These are phyloP conservation scores for Plusia festucae DNA, from an alignment of 2,888 invertebrate species.

Conservation along the genomic window DNA sequence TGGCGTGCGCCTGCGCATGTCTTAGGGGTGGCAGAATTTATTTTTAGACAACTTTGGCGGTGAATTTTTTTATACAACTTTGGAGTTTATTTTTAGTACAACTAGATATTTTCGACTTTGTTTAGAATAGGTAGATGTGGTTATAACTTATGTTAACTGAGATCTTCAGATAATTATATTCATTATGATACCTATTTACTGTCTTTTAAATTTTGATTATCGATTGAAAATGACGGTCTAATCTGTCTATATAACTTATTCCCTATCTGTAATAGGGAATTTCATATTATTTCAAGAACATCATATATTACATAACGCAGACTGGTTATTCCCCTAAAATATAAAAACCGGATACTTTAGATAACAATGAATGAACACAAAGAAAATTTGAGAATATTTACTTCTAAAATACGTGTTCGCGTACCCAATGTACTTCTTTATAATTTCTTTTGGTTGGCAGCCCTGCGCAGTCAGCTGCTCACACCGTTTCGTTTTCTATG, in stretches of 20 bases:
- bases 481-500: slow-evolving; percentile 52
- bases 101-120: no score
- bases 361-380: background rate
- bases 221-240: no score
- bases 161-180: no score
- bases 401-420: no score
- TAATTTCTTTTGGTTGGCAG: slow-evolving; percentile 41
- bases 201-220: no score
- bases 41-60: slow-evolving; percentile 6
- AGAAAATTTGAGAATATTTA: background rate
- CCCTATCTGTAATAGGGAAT: background rate
- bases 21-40: slow-evolving; percentile 57
- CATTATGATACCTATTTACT: no score
- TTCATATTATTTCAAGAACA: background rate
- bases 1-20: slow-evolving; percentile 69
- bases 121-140: no score
- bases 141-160: no score
- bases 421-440: background rate
- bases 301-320: background rate
- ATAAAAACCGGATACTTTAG: background rate
- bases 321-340: slow-evolving; percentile 4
- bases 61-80: background rate
- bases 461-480: slow-evolving; percentile 67
- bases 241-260: background rate
- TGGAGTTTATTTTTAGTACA: slow-evolving; percentile 7